A percentile compares a stretch with the other conserved stretches of the same genome.
These are phyloP conservation scores for Harmothoe impar DNA, from an alignment of 2,888 invertebrate genomes.

Conservation along the genomic window DNA sequence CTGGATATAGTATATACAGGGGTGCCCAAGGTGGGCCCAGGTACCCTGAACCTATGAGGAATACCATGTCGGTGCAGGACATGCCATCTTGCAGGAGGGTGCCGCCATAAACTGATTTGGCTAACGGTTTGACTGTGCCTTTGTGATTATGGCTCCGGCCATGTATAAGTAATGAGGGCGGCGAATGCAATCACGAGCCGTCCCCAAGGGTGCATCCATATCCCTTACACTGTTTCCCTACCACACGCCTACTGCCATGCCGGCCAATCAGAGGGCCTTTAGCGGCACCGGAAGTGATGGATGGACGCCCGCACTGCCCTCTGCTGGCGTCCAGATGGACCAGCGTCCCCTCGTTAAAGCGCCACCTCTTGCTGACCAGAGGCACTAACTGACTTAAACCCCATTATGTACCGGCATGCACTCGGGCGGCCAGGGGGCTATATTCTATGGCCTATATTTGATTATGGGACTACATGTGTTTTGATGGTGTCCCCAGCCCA, in stretches of 20 bases:
- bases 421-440: background rate
- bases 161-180: constrained; percentile 42
- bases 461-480: background rate
- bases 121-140: constrained; percentile 45
- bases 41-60: background rate
- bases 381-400: constrained; percentile 1
- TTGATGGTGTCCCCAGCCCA: background rate
- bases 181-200: constrained; percentile 10
- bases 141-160: constrained; percentile 20
- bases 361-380: background rate
- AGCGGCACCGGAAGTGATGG: constrained; percentile 20
- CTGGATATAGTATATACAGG: no score
- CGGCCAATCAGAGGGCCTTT: constrained; percentile 36
- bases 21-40: no score
- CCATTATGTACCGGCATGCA: constrained; percentile 24
- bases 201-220: constrained; percentile 35
- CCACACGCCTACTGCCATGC: constrained; percentile 5
- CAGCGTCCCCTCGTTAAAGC: background rate
- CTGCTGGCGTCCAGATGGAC: constrained; percentile 22
- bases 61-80: background rate
- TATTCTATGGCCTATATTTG: background rate
- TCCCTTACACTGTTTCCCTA: constrained; percentile 20
- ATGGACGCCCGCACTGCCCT: constrained; percentile 5
- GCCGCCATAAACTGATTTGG: constrained; percentile 9
- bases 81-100: constrained; percentile 21